Percentiles rank a stretch among this genome's conserved stretches.
These are phyloP conservation scores for Pandemis corylana DNA, from an alignment of 2,888 invertebrate species.

Conservation along the genomic window DNA sequence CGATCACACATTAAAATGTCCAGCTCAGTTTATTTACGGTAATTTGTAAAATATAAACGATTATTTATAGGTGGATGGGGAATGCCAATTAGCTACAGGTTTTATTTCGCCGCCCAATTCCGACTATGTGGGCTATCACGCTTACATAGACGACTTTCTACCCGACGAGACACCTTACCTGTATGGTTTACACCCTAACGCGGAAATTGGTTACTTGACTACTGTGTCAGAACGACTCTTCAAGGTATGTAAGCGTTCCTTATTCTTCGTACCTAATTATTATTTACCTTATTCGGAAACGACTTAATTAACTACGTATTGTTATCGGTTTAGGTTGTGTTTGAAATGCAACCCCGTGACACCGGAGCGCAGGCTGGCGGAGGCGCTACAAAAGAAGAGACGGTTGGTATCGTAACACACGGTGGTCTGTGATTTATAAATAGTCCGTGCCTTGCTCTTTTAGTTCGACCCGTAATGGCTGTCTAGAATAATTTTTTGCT, in stretches of 20 bases:
- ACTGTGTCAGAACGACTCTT: conserved; percentile 94
- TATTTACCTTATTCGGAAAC: not conserved
- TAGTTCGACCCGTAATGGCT: too few relatives aligned
- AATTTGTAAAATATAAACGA: not conserved
- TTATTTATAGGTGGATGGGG: conserved; percentile 90
- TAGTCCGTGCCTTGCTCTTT: too few relatives aligned
- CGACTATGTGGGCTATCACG: conserved; percentile 94
- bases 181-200: conserved; percentile 97
- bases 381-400: conserved; percentile 92
- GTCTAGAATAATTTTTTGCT: too few relatives aligned
- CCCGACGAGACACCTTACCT: conserved; percentile 95
- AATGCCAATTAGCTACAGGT: conserved; percentile 91
- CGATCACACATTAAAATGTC: too few relatives aligned
- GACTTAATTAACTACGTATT: not conserved
- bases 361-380: conserved; percentile 89
- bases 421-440: too few relatives aligned
- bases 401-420: conserved; percentile 70
- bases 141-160: conserved; percentile 93
- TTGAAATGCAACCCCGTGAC: conserved; percentile 96
- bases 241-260: conserved; percentile 65
- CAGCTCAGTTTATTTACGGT: conserved; percentile 56
- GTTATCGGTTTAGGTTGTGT: conserved; percentile 70
- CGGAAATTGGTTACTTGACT: conserved; percentile 97
- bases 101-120: conserved; percentile 95
- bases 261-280: not conserved